Evolutionary conservation across 2,113 vertebrate genomes (phyloP).

Genomic region (Odocoileus virginianus): DNA sequence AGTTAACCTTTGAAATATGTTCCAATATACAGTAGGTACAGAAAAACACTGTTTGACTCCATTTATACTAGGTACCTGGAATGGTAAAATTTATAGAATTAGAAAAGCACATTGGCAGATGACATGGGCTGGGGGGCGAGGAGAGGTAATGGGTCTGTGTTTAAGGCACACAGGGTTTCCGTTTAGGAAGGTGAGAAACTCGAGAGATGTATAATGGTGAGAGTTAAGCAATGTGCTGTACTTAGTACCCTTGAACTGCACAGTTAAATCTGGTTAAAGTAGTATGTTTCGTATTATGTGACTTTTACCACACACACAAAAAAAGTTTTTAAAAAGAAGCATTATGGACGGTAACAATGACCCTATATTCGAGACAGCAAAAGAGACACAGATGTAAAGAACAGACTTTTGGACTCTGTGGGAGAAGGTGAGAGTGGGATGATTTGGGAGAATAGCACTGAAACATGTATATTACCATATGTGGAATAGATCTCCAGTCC

Average conservation of each 20-base stretch:
- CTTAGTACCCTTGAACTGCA: background rate
- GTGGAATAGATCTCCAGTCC: background rate
- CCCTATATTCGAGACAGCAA: background rate
- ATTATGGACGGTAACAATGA: background rate
- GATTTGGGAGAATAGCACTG: background rate
- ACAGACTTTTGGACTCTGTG: background rate
- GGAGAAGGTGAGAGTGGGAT: background rate
- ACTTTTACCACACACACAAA: background rate
- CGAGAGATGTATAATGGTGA: background rate
- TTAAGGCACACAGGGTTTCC: background rate
- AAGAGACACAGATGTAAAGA: background rate
- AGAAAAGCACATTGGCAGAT: background rate
- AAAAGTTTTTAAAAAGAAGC: background rate
- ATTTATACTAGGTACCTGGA: background rate
- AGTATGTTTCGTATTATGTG: background rate
- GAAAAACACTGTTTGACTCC: background rate
- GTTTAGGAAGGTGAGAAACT: background rate
- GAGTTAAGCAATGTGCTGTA: background rate
- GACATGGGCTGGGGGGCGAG: background rate
- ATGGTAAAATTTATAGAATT: background rate
- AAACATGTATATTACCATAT: background rate
- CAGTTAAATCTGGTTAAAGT: background rate
- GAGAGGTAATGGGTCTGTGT: background rate
- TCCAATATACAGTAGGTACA: background rate
- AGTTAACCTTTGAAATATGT: background rate